A percentile compares a stretch with the other conserved stretches of the same genome.
Conservation (phyloP, 2,888 invertebrate genomes). For the Drosophila kuntzei region DNA sequence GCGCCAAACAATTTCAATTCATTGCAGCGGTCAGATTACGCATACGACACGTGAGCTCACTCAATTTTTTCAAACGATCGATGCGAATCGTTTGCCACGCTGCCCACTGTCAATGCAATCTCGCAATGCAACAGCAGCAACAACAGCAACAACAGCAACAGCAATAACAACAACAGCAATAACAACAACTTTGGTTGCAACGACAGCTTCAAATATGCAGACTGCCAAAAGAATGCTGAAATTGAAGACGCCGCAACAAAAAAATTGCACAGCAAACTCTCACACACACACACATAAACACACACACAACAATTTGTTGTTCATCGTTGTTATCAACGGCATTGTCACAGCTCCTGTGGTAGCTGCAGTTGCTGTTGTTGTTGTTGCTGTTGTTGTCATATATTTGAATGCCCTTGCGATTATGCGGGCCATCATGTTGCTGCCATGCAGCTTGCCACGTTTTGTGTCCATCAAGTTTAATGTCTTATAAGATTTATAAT, state of each 20-base stretch:
- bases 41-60: conserved; percentile 58
- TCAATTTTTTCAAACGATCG: conserved; percentile 30
- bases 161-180: conserved; percentile 27
- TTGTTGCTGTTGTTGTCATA: conserved; percentile 40
- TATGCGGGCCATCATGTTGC: conserved; percentile 10
- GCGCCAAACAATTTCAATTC: conserved; percentile 39
- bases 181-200: conserved; percentile 19
- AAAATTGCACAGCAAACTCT: conserved; percentile 53
- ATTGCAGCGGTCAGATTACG: conserved; percentile 56
- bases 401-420: conserved; percentile 43
- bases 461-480: conserved; percentile 12
- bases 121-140: conserved; percentile 9
- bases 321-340: conserved; percentile 53
- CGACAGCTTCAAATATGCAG: conserved; percentile 61
- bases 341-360: conserved; percentile 57
- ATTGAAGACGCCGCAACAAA: conserved; percentile 64
- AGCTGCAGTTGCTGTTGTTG: conserved; percentile 38
- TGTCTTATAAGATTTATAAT: not conserved
- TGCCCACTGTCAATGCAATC: conserved; percentile 4
- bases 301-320: conserved; percentile 41
- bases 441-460: conserved; percentile 19
- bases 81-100: conserved; percentile 23
- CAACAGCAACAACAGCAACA: conserved; percentile 19
- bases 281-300: conserved; percentile 29
- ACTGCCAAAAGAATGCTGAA: conserved; percentile 76